Conservation (phyloP, 1,140 invertebrate genomes). For the Drosophila neocordata region DNA sequence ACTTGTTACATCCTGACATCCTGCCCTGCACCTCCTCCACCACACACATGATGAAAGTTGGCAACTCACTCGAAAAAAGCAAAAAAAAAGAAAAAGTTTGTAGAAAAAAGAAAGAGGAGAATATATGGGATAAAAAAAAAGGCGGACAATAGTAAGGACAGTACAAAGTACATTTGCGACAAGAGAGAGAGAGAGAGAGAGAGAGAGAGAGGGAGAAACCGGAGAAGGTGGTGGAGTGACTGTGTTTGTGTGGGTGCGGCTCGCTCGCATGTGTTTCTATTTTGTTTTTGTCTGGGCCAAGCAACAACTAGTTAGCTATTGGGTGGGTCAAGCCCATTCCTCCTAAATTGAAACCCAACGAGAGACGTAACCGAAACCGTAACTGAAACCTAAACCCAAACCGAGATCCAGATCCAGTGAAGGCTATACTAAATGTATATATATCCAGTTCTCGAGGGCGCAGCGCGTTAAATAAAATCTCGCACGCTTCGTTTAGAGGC, state of each 20-base stretch:
- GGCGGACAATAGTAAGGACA: slow-evolving; percentile 10
- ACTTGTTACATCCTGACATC: slow-evolving; percentile 43
- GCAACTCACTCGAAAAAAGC: slow-evolving; percentile 58
- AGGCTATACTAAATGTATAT: slow-evolving; percentile 15
- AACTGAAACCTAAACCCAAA: slow-evolving; percentile 12
- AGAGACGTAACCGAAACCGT: slow-evolving; percentile 23
- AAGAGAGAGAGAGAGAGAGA: not conserved
- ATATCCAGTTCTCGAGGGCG: slow-evolving; percentile 11
- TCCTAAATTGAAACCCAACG: too few species aligned
- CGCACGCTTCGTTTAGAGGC: slow-evolving; percentile 68
- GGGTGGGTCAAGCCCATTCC: slow-evolving; percentile 35
- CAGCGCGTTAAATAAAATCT: slow-evolving; percentile 72
- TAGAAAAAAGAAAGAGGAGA: slow-evolving; percentile 6
- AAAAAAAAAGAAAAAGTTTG: slow-evolving; percentile 40
- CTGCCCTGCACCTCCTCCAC: not conserved
- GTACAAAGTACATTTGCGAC: not conserved
- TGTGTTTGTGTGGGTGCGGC: slow-evolving; percentile 22
- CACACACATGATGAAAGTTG: slow-evolving; percentile 55
- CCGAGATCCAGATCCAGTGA: slow-evolving; percentile 16
- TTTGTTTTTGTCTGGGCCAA: slow-evolving; percentile 9
- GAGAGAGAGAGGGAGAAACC: not conserved
- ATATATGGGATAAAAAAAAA: not conserved
- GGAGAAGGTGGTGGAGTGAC: not conserved
- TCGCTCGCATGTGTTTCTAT: slow-evolving; percentile 19
- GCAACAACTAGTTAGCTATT: slow-evolving; percentile 55